Conservation (phyloP, 2,113 vertebrate genomes). For the Corythornis vintsioides region DNA sequence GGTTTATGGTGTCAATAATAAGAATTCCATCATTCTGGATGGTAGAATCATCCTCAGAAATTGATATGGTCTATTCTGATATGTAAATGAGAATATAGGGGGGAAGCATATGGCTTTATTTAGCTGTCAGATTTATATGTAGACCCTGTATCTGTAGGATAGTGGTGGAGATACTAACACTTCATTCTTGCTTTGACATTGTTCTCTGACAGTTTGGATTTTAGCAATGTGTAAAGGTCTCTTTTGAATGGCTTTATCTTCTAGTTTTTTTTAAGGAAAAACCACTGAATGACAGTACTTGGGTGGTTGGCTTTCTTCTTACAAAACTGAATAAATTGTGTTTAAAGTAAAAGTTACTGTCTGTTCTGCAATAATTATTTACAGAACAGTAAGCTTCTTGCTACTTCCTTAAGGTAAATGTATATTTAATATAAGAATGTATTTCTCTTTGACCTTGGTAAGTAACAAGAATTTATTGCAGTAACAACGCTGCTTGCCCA, state of each 20-base stretch:
- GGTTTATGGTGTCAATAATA: background rate
- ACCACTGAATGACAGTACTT: background rate
- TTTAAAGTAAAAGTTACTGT: background rate
- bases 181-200: background rate
- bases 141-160: background rate
- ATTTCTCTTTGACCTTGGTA: background rate
- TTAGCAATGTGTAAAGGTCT: background rate
- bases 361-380: background rate
- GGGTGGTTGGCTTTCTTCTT: rapidly evolving
- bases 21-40: background rate
- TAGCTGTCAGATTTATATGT: background rate
- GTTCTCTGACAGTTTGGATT: background rate
- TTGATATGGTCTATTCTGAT: background rate
- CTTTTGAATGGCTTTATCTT: background rate
- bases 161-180: background rate
- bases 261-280: background rate
- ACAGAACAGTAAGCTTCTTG: background rate
- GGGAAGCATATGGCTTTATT: background rate
- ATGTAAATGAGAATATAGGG: background rate
- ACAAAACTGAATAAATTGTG: background rate
- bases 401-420: background rate
- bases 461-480: background rate
- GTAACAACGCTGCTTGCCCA: background rate
- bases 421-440: background rate
- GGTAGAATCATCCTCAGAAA: background rate